A percentile compares a stretch with the other conserved stretches of the same genome.
Evolutionary conservation across 2,797 vertebrate species (phyloP).

Genomic region (Hirundo rustica): DNA sequence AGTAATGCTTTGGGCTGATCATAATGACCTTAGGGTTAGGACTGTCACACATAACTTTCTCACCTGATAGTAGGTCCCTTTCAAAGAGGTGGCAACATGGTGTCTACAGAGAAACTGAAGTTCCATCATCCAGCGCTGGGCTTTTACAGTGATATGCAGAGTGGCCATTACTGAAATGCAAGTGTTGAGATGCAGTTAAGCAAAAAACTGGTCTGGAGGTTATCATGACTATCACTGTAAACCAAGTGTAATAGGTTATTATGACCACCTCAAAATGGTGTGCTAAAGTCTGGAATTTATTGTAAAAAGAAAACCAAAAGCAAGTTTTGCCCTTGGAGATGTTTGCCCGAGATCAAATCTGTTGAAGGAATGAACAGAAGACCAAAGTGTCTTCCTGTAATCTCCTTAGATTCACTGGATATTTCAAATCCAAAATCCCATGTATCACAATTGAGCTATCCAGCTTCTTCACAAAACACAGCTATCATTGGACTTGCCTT

Average conservation of each 20-base stretch:
- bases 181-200: background rate
- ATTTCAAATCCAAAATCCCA: background rate
- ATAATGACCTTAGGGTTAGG: background rate
- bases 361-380: background rate
- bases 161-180: background rate
- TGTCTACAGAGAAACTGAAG: background rate
- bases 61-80: background rate
- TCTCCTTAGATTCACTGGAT: background rate
- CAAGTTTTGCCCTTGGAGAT: background rate
- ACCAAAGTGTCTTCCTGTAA: background rate
- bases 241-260: background rate
- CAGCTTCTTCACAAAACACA: background rate
- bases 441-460: background rate
- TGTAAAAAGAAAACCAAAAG: background rate
- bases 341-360: background rate
- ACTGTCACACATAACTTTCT: background rate
- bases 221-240: background rate
- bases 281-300: background rate
- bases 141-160: background rate
- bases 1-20: background rate
- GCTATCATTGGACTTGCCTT: background rate
- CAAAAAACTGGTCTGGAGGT: background rate
- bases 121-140: background rate
- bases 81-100: background rate
- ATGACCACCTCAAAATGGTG: background rate